Evolutionary conservation across 2,888 invertebrate species (phyloP), one percentile per base, ranked within the genome.

Genomic region (Acronicta leporina): DNA sequence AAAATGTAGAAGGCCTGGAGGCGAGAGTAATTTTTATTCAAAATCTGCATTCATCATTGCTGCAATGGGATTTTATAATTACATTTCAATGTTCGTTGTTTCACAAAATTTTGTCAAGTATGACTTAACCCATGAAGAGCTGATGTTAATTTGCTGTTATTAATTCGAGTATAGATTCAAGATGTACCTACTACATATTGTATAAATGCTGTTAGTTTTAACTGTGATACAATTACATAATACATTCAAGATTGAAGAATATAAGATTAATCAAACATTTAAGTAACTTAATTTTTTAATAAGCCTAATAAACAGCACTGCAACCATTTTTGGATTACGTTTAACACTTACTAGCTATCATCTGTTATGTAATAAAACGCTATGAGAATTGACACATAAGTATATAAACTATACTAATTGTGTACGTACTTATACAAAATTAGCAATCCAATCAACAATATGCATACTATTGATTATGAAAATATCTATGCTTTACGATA

Each of bases 381-480:
- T 94, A 95, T 93, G 90, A 92, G 94, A 95, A 95, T 95, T 95
- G 95, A 95, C 95, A 95, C 95, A 94, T 94, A 95, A 95, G 95
- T 94, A 95, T 94, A 94, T 94, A 92, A 92, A 94, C 94, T 95
- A 94, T 94, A 94, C 95, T 94, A 95, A 89, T 94, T 90, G 94
- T 94, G 94, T 94, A 92, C 89, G 93, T 93, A 92, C 89, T 87
- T 92, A 92, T 94, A 94, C 90, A 93, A 92, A 92, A 93, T 91
- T 91, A 90, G 94, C 93, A 92, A 93, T 93, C 87, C 90, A 91
- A 90, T 88, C 87, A 93, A 93, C 91, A 92, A 87, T 92, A 93
- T 88, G 92, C 92, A 86, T 88, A 89, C 90, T 92, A 93, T 94
- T 89, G 91, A 92, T 91, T 92, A 92, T 89, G 89, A 91, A 92